phyloP scores from a whole-genome alignment of 2,797 vertebrate species.

The Melanotaenia pygmaea region DNA sequence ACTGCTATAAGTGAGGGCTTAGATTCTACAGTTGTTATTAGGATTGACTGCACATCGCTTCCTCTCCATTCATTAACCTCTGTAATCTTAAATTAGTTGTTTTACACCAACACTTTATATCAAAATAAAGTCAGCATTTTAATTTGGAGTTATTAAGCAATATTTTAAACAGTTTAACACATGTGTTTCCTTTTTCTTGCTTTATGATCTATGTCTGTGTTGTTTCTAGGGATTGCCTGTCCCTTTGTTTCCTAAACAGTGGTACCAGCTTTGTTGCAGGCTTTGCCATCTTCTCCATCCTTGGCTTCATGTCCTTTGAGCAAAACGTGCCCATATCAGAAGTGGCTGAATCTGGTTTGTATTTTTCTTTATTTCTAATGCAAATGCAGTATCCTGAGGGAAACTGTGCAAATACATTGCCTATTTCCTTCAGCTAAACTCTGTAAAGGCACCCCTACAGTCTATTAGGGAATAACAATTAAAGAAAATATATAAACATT shows the following conservation, averaged over 20 bases:
- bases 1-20: constrained; percentile 92
- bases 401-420: background rate
- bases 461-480: background rate
- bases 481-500: background rate
- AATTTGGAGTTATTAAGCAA: background rate
- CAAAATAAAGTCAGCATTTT: background rate
- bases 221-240: constrained; percentile 89
- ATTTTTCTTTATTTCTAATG: background rate
- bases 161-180: background rate
- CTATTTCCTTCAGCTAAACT: background rate
- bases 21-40: background rate
- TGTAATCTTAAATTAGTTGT: background rate
- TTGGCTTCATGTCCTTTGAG: constrained; percentile 97
- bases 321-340: constrained; percentile 94
- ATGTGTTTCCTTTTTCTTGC: background rate
- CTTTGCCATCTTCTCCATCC: constrained; percentile 98
- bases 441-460: background rate
- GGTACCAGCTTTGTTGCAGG: constrained; percentile 96
- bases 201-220: constrained; percentile 1
- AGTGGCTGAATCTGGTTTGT: constrained; percentile 93
- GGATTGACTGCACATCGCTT: background rate
- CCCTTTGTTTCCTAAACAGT: constrained; percentile 94
- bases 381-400: background rate
- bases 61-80: background rate
- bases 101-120: background rate